These are phyloP conservation scores for Zaprionus gabonicus DNA, from an alignment of 1,140 invertebrate genomes.

Conservation along the genomic window DNA sequence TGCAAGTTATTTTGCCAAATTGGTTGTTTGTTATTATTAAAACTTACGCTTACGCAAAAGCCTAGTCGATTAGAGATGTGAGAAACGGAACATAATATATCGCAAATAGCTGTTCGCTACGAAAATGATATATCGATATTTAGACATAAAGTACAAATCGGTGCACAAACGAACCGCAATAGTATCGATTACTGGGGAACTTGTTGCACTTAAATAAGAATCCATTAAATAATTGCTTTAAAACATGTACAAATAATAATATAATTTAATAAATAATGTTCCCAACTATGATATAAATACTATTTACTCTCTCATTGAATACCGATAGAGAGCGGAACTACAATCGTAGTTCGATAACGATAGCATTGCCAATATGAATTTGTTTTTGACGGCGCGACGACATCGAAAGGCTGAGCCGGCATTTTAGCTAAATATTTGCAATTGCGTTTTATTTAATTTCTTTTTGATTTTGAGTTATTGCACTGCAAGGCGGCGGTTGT, in stretches of 20 bases:
- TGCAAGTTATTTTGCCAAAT: conserved; percentile 9
- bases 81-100: background rate
- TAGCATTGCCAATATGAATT: conserved; percentile 39
- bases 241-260: background rate
- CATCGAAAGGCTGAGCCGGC: conserved; percentile 29
- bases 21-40: conserved; percentile 41
- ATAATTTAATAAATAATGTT: background rate
- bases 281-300: background rate
- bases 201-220: background rate
- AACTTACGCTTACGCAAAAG: conserved; percentile 55
- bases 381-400: conserved; percentile 48
- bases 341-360: conserved; percentile 28
- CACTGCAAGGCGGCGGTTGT: conserved; percentile 17
- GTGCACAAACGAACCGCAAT: background rate
- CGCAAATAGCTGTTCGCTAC: background rate
- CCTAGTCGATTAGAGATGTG: conserved; percentile 29
- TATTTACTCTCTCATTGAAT: background rate
- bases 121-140: conserved; percentile 4
- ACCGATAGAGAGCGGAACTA: conserved; percentile 3
- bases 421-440: conserved; percentile 27
- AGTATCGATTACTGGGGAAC: background rate
- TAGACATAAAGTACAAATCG: background rate
- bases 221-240: background rate
- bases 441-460: conserved; percentile 10
- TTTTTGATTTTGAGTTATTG: conserved; percentile 25